Base-by-base conservation (phyloP, 2,888 invertebrate species). In the Pasiphila rectangulata region DNA sequence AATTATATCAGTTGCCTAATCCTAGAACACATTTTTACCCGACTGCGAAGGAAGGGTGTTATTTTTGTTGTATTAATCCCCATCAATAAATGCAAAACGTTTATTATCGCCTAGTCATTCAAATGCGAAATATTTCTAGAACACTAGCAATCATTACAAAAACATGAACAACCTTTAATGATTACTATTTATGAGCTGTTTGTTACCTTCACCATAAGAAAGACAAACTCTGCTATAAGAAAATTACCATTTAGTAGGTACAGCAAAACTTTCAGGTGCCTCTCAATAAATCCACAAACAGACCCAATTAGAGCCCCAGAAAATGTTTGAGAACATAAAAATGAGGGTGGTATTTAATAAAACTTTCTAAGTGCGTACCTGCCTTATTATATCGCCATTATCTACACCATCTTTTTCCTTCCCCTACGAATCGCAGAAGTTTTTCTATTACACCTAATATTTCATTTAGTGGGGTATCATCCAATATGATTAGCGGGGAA, bases 361-460 rank as follows among this genome's bases (percentile, higher is more conserved):
- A 54, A 54, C 54, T 49, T 58, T 54, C 46, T 23, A 55, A 59
- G 54, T 59, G 49, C 49, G 46, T 59, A 55, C 56, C 56, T 59
- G 54, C 39, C 49, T 56, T 56, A 53, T 59, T 56, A 59, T 54
- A 49, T 47, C 32, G 40, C 51, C 47, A 53, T 57, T 57, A 59
- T 46, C 29, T 46, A 43, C 37, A 36, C 46, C 44, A 46, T 44
- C 30, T 29, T 27, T 51, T 47, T 35, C 39, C 46, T 48, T 54
- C 56, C 55, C 51, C 51, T 38, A 55, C 49, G 43, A 59, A 59
- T 52, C 30, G 54, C 48, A 45, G 42, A 64, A 61, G 58, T 62
- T 64, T 62, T 61, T 59, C 54, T 59, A 56, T 60, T 62, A 61
- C 57, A 57, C 60, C 44, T 52, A 59, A 64, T 61, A 64, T 56